Evolutionary conservation across 2,113 vertebrate species (phyloP).

Genomic region (Stegastes partitus): DNA sequence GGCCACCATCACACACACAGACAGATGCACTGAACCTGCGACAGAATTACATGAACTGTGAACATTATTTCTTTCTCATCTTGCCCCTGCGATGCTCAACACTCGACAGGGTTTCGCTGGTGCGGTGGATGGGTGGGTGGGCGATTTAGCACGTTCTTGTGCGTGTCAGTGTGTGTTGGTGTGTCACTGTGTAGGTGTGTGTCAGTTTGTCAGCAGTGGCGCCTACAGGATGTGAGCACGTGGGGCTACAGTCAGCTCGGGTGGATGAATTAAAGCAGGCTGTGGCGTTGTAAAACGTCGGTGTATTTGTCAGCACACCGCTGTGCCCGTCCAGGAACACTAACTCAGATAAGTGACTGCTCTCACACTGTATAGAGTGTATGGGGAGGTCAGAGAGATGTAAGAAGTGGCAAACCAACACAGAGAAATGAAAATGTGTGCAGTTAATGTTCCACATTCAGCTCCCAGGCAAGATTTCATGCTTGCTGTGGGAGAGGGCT

Average conservation of each 20-base stretch:
- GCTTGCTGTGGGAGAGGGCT: slow-evolving; percentile 64
- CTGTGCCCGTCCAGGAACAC: slow-evolving; percentile 65
- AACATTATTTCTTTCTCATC: slow-evolving; percentile 58
- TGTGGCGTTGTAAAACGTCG: slow-evolving; percentile 57
- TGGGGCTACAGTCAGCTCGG: slow-evolving; percentile 54
- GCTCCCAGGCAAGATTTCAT: slow-evolving; percentile 74
- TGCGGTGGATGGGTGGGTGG: slow-evolving; percentile 43
- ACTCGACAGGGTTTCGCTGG: slow-evolving; percentile 56
- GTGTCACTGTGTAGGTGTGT: slow-evolving; percentile 70
- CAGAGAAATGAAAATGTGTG: slow-evolving; percentile 66
- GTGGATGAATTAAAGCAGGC: slow-evolving; percentile 68
- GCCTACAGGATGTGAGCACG: slow-evolving; percentile 63
- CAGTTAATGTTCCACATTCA: slow-evolving; percentile 63
- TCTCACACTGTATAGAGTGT: slow-evolving; percentile 57
- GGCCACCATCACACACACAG: slow-evolving; percentile 44
- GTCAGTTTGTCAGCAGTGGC: slow-evolving; percentile 69
- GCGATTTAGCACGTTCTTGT: slow-evolving; percentile 51
- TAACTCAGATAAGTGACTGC: slow-evolving; percentile 76
- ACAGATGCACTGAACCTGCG: slow-evolving; percentile 47
- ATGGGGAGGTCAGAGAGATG: slow-evolving; percentile 67
- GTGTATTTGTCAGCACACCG: slow-evolving; percentile 67
- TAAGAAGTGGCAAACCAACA: slow-evolving; percentile 65
- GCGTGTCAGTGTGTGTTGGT: slow-evolving; percentile 56
- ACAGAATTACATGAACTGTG: slow-evolving; percentile 54
- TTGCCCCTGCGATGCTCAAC: slow-evolving; percentile 53